A percentile compares a stretch with the other conserved stretches of the same genome.
These are phyloP conservation scores for Rhopalosiphum maidis DNA, from an alignment of 1,140 invertebrate species.

Conservation along the genomic window DNA sequence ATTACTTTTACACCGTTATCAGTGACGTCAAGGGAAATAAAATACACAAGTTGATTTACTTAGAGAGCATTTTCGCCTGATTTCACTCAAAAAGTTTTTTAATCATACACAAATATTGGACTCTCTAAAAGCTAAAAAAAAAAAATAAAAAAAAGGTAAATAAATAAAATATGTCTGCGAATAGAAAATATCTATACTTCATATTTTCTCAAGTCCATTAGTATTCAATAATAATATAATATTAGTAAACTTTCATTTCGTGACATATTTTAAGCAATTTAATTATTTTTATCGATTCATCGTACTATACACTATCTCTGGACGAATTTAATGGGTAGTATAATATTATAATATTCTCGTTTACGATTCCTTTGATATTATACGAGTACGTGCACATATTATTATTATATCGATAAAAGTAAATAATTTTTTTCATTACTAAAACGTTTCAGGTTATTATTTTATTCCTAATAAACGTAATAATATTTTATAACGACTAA, in stretches of 20 bases:
- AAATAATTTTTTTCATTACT: background rate
- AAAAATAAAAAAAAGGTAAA: background rate
- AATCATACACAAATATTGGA: constrained; percentile 27
- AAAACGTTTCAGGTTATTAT: background rate
- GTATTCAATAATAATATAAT: background rate
- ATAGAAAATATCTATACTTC: background rate
- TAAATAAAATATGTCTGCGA: background rate
- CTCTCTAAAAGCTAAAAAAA: background rate
- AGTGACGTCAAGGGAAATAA: constrained; percentile 30
- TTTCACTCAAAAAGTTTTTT: constrained; percentile 35
- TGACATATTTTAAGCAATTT: background rate
- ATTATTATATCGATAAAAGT: background rate
- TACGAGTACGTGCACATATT: background rate
- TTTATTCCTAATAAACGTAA: background rate
- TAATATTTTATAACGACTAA: background rate
- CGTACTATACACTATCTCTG: background rate
- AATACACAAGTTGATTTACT: constrained; percentile 29
- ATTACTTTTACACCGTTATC: constrained; percentile 11
- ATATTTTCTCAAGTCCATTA: background rate
- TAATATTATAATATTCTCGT: background rate
- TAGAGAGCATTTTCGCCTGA: background rate
- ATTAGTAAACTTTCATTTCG: background rate
- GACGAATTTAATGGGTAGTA: background rate
- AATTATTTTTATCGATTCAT: background rate
- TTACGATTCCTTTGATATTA: background rate